These are phyloP conservation scores for Alcis repandata DNA, from an alignment of 2,888 invertebrate genomes.

Conservation along the genomic window DNA sequence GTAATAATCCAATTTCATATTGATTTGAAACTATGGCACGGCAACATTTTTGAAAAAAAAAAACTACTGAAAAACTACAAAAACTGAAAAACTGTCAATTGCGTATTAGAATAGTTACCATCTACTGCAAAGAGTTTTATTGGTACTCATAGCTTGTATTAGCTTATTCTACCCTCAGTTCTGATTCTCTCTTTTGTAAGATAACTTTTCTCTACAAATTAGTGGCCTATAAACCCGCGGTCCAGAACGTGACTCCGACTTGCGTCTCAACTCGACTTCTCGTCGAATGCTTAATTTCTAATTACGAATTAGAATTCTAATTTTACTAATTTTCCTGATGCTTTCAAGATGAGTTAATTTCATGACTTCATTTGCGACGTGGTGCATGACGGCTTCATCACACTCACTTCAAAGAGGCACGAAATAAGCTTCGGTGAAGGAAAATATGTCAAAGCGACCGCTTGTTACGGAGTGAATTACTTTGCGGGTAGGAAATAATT, in stretches of 20 bases:
- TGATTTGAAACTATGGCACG: no score
- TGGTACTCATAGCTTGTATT: no score
- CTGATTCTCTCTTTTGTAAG: no score
- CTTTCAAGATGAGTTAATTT: constrained; percentile 50
- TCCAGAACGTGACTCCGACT: constrained; percentile 48
- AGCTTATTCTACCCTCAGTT: no score
- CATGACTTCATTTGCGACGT: constrained; percentile 33
- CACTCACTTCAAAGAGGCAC: constrained; percentile 11
- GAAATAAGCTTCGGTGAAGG: constrained; percentile 1
- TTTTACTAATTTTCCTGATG: constrained; percentile 51
- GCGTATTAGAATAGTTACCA: no score
- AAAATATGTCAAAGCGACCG: neutral
- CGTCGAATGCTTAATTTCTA: constrained; percentile 63
- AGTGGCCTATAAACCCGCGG: constrained; percentile 31
- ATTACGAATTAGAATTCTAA: constrained; percentile 58
- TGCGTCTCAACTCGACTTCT: constrained; percentile 41
- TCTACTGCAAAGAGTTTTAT: no score
- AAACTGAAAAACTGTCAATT: no score
- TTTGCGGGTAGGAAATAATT: constrained; percentile 5
- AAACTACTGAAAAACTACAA: no score
- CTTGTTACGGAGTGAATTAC: neutral
- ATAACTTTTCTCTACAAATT: constrained; percentile 25
- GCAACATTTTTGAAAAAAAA: no score
- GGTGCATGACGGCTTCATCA: constrained; percentile 16
- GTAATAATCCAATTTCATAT: no score